phyloP scores from a whole-genome alignment of 2,113 vertebrate genomes.

The Rhineura floridana region DNA sequence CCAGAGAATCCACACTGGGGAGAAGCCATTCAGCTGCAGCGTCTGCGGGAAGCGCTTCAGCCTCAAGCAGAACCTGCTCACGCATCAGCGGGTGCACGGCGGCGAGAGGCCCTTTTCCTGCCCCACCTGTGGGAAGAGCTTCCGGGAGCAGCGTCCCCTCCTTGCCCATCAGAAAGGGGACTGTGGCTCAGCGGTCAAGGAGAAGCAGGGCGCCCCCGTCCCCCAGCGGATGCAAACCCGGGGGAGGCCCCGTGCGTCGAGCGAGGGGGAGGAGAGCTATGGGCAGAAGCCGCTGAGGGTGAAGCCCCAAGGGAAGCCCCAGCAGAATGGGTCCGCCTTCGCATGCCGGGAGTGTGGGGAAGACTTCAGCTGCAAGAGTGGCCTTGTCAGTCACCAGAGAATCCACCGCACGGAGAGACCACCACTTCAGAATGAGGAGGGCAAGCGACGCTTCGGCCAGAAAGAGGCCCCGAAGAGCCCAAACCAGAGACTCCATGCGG shows the following conservation, averaged over 20 bases:
- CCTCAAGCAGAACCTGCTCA: conserved; percentile 34
- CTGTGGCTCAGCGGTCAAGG: not conserved
- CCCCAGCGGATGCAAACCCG: not conserved
- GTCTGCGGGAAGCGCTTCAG: conserved; percentile 29
- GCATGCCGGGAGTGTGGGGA: not conserved
- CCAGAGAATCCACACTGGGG: conserved; percentile 32
- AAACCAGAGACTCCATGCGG: not conserved
- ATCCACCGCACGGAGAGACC: not conserved
- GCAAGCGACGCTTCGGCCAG: not conserved
- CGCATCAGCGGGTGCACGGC: conserved; percentile 20
- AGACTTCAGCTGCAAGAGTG: not conserved
- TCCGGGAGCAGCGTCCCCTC: conserved; percentile 21
- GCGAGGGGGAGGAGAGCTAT: not conserved
- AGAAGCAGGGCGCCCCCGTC: not conserved
- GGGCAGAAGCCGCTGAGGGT: not conserved
- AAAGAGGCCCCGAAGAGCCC: not conserved
- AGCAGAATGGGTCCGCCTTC: not conserved
- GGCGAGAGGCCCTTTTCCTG: not conserved
- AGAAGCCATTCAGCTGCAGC: conserved; percentile 18
- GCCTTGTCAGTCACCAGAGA: not conserved
- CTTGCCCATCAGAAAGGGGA: not conserved
- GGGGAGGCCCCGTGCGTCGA: not conserved
- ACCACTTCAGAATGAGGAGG: not conserved
- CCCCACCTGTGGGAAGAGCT: not conserved
- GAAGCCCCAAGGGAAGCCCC: not conserved